Evolutionary conservation across 2,797 vertebrate species (phyloP), one percentile per base, ranked within the genome.

Genomic region (Bradypus variegatus): DNA sequence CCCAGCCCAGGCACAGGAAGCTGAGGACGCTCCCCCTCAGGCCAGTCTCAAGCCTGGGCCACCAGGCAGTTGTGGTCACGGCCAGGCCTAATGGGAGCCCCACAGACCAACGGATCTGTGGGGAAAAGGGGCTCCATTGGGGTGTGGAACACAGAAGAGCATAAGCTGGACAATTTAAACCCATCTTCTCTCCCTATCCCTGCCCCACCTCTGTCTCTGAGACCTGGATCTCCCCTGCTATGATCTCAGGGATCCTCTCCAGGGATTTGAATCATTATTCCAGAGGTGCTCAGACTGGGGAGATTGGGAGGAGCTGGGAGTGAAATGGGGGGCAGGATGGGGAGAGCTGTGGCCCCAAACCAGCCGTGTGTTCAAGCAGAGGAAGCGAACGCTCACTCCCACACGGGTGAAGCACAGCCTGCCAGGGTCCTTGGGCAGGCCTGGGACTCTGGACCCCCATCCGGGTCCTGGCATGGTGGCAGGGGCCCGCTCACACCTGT

Each of bases 401-500:
- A 3, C 86, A 18, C 11, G 2, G 2, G 41, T 1, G 45, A 38
- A 7, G 79, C 0, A 0, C 33, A n/a, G 86, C 31, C 12, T 19
- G 79, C 77, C 38, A 41, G 45, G 48, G 45, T 45, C 88, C 72
- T 21, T 2, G 31, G 77, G 64, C 65, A 69, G 81, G 85, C 62
- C 33, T 7, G 58, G 53, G 45, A 16, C 41, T 67, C 41, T 53
- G 88, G 31, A 27, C 33, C 12, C 69, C 58, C 38, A 2, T 5
- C 8, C 33, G 84, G 10, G 50, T 73, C 73, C 23, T 12, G 64
- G 86, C 60, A 48, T 8, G 27, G 18, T 23, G 73, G 78, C 21
- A 1, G 11, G n/a, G 21, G 31, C 27, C 25, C 25, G 23, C 85
- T 98, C 98, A 99, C 97, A 99, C 98, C 97, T 99, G 99, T 60